A percentile compares a stretch with the other conserved stretches of the same genome.
phyloP scores from a whole-genome alignment of 2,113 vertebrate species.

The Pterocles gutturalis region DNA sequence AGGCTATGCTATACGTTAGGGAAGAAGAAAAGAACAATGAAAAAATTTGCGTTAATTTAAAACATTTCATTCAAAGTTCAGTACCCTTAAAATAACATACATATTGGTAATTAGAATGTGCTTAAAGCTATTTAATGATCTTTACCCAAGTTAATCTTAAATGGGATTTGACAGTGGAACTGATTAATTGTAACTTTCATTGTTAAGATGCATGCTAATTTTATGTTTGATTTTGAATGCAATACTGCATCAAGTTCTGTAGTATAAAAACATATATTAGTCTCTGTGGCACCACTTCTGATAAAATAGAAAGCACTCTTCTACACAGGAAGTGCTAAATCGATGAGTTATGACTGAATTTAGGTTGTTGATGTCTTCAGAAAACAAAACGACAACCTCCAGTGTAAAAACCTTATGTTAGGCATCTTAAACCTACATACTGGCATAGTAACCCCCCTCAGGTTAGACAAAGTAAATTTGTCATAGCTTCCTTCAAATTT shows the following conservation, averaged over 20 bases:
- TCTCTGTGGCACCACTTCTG: not conserved
- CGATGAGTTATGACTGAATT: not conserved
- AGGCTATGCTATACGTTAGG: not conserved
- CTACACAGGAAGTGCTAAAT: not conserved
- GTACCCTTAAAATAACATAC: not conserved
- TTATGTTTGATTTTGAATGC: not conserved
- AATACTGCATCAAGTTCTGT: not conserved
- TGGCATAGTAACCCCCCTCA: not conserved
- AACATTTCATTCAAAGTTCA: not conserved
- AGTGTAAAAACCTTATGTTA: not conserved
- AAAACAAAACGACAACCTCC: not conserved
- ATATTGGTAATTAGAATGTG: not conserved
- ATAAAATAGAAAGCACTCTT: not conserved
- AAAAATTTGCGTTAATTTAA: not conserved
- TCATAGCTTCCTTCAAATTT: not conserved
- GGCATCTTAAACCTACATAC: not conserved
- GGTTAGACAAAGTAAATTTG: not conserved
- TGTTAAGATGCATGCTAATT: not conserved
- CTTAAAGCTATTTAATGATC: not conserved
- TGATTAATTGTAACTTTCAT: not conserved
- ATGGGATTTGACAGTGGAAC: not conserved
- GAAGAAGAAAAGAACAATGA: not conserved
- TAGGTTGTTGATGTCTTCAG: not conserved
- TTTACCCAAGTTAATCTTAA: not conserved
- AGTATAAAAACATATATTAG: fast-evolving